Conservation (phyloP, 2,888 invertebrate species). For the Diadromus collaris region DNA sequence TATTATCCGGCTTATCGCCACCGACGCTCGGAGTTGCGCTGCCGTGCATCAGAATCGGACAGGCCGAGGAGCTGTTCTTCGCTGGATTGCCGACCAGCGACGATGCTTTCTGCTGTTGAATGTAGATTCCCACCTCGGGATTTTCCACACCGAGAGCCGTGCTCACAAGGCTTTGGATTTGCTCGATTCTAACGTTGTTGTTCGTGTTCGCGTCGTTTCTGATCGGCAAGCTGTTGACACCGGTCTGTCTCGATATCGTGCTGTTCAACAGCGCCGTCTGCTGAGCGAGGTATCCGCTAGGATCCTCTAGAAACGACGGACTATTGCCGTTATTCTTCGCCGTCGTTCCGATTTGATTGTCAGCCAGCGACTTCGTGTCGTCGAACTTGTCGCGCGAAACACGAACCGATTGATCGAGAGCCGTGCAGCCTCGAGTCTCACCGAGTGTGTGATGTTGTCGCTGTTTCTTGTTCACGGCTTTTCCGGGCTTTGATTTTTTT, state of each 20-base stretch:
- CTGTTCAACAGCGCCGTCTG: conserved; percentile 93
- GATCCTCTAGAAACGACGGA: conserved; percentile 95
- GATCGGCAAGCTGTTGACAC: conserved; percentile 78
- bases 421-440: conserved; percentile 63
- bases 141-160: conserved; percentile 59
- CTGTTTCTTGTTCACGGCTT: conserved; percentile 81
- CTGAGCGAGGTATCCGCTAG: conserved; percentile 94
- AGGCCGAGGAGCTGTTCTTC: conserved; percentile 75
- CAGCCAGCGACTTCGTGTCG: conserved; percentile 48
- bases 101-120: conserved; percentile 76
- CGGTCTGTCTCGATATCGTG: conserved; percentile 87
- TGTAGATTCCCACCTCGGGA: conserved; percentile 66
- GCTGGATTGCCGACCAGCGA: conserved; percentile 71
- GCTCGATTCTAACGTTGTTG: conserved; percentile 58
- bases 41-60: conserved; percentile 78
- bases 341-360: conserved; percentile 63
- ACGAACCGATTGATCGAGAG: conserved; percentile 70
- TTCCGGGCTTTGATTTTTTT: conserved; percentile 82
- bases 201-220: conserved; percentile 52
- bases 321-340: conserved; percentile 79
- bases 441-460: conserved; percentile 68
- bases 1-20: conserved; percentile 73
- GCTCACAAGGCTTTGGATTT: conserved; percentile 65
- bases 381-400: conserved; percentile 65
- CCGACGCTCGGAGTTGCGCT: conserved; percentile 77